A percentile compares a stretch with the other conserved stretches of the same genome.
Evolutionary conservation across 2,888 invertebrate species (phyloP).

Genomic region (Zeuzera pyrina): DNA sequence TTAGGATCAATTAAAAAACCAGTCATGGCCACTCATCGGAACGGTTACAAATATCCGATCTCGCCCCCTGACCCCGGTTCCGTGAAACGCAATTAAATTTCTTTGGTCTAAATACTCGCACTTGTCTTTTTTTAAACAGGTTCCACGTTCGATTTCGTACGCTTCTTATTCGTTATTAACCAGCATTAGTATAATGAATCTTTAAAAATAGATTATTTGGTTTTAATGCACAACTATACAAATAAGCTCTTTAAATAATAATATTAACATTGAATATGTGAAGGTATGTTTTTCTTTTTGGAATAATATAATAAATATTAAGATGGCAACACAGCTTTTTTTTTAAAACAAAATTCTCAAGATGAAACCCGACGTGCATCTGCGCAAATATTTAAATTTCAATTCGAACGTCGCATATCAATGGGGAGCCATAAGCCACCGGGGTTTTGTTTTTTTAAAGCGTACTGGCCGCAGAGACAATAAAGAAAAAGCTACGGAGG

Average conservation of each 20-base stretch:
- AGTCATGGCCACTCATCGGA: slow-evolving; percentile 33
- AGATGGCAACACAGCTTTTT: slow-evolving; percentile 56
- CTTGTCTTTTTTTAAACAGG: slow-evolving; percentile 24
- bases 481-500: slow-evolving; percentile 64
- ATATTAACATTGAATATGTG: too few relatives aligned
- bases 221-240: too few relatives aligned
- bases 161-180: slow-evolving; percentile 22
- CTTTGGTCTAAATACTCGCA: slow-evolving; percentile 38
- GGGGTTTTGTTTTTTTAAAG: slow-evolving; percentile 53
- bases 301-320: slow-evolving; percentile 59
- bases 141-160: slow-evolving; percentile 26
- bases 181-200: too few relatives aligned
- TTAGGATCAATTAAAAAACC: slow-evolving; percentile 41
- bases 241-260: too few relatives aligned
- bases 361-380: slow-evolving; percentile 59
- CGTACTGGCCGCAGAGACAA: slow-evolving; percentile 58
- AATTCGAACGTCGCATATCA: slow-evolving; percentile 72
- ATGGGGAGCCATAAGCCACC: slow-evolving; percentile 73
- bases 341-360: slow-evolving; percentile 53
- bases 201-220: background rate
- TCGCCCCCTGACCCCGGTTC: slow-evolving; percentile 45
- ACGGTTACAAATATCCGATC: slow-evolving; percentile 35
- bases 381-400: slow-evolving; percentile 71
- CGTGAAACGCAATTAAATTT: slow-evolving; percentile 50
- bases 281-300: too few relatives aligned